phyloP scores from a whole-genome alignment of 1,140 invertebrate genomes.

The Caenorhabditis tropicalis region DNA sequence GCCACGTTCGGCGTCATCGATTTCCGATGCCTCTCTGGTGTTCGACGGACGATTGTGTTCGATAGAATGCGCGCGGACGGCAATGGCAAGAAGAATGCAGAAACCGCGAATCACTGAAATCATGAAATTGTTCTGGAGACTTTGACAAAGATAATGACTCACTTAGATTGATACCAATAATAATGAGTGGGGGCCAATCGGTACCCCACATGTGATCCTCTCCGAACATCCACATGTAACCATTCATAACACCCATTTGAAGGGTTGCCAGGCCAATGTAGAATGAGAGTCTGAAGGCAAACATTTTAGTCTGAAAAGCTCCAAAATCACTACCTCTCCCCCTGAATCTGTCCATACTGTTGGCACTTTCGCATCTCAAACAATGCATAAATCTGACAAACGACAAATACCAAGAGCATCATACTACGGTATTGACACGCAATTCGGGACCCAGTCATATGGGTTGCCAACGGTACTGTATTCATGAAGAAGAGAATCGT shows the following conservation, averaged over 20 bases:
- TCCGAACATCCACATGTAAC: constrained; percentile 54
- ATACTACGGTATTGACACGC: constrained; percentile 44
- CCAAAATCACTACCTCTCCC: constrained; percentile 7
- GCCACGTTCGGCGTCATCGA: neutral
- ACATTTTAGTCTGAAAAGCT: neutral
- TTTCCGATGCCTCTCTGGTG: constrained; percentile 48
- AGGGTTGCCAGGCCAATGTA: constrained; percentile 55
- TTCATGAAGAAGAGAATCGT: constrained; percentile 45
- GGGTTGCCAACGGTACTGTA: neutral
- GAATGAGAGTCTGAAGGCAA: constrained; percentile 47
- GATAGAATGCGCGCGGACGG: constrained; percentile 44
- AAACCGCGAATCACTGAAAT: constrained; percentile 17
- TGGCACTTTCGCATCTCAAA: constrained; percentile 30
- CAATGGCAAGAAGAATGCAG: constrained; percentile 18
- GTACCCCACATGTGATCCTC: constrained; percentile 46
- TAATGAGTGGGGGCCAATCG: neutral
- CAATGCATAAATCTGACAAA: constrained; percentile 18
- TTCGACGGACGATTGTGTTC: constrained; percentile 42
- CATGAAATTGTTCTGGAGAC: neutral
- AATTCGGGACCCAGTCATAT: neutral
- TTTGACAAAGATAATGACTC: neutral
- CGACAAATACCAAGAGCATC: constrained; percentile 38
- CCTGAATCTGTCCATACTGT: constrained; percentile 8
- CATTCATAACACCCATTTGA: constrained; percentile 55
- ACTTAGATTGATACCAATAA: neutral